phyloP scores from a whole-genome alignment of 30 jellyfish, hydroid and myxozoan species.

The Hydractinia symbiolongicarpus region DNA sequence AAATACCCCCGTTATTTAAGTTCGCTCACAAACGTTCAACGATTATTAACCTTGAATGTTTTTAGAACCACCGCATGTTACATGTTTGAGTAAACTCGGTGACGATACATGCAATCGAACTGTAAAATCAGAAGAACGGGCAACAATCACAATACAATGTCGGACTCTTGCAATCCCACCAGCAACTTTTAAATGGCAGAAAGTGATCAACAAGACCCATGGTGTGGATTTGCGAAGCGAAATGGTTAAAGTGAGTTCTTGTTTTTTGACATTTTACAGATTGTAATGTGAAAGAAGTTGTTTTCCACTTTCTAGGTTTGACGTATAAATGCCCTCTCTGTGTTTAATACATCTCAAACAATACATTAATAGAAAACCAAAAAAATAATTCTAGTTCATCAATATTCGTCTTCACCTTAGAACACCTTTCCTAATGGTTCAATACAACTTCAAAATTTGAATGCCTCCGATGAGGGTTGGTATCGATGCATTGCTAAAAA shows the following conservation, averaged over 20 bases:
- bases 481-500: slow-evolving; percentile 55
- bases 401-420: slow-evolving; percentile 5
- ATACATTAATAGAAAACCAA: too few species aligned
- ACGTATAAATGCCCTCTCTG: too few species aligned
- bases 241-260: neutral
- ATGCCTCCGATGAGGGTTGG: slow-evolving; percentile 42
- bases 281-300: too few species aligned
- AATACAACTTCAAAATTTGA: slow-evolving; percentile 40
- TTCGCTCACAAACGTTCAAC: too few species aligned
- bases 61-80: slow-evolving; percentile 53
- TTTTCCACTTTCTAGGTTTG: too few species aligned
- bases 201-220: neutral
- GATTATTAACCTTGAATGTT: neutral
- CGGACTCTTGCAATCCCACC: slow-evolving; percentile 77
- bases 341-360: too few species aligned
- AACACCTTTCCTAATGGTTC: slow-evolving; percentile 60
- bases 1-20: too few species aligned
- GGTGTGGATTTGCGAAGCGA: slow-evolving; percentile 33
- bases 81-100: slow-evolving; percentile 60
- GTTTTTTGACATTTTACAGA: too few species aligned
- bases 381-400: too few species aligned
- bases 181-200: slow-evolving; percentile 50
- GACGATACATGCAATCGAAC: slow-evolving; percentile 56
- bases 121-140: slow-evolving; percentile 34
- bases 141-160: slow-evolving; percentile 39